Base-by-base conservation (phyloP, 92 coral and sea anemone species). In the Umimayanthus kanabou region DNA sequence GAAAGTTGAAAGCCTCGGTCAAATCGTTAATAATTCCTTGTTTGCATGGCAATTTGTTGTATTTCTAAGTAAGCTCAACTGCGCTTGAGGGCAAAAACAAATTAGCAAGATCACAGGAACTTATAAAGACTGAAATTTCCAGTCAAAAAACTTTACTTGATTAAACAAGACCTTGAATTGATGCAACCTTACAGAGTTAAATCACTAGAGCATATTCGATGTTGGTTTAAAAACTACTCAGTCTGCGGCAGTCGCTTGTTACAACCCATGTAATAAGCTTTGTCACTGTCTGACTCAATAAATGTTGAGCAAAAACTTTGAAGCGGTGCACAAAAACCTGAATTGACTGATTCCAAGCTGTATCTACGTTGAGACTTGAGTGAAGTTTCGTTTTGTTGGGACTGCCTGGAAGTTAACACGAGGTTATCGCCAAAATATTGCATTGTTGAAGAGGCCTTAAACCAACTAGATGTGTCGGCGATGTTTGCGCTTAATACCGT, bases 401-500 rank as follows among this genome's bases (percentile, higher is more conserved):
- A 18, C 72, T 65, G 10, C 45, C 39, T 15, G 2, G 58, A 3
- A 29, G 39, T 7, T 11, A 43, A 25, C 45, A 30, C 22, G 4
- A 14, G 5, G 15, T 47, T 43, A 6, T 42, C 15, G 25, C 45
- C 57, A 83, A 26, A 5, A 72, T 33, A 70, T 40, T 70, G 58
- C 33, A 18, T 40, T 30, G 28, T 71, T 55, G 45, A 83, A 43
- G 47, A 82, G 87, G 45, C 11, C 5, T 20, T 82, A 30, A 72
- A 55, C 69, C 26, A 71, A 70, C 55, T 42, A 26, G 57, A 47
- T 49, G 67, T 82, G 79, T 70, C 37, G 37, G 67, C 28, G 66
- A 30, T 83, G 77, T 70, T 47, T 83, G 78, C 87, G 71, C 67
- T 83, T 70, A 53, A 72, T 83, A 83, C 87, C 87, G 78, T 83